phyloP scores from a whole-genome alignment of 1,140 invertebrate species.

The Pseudomyrmex pallidus region DNA sequence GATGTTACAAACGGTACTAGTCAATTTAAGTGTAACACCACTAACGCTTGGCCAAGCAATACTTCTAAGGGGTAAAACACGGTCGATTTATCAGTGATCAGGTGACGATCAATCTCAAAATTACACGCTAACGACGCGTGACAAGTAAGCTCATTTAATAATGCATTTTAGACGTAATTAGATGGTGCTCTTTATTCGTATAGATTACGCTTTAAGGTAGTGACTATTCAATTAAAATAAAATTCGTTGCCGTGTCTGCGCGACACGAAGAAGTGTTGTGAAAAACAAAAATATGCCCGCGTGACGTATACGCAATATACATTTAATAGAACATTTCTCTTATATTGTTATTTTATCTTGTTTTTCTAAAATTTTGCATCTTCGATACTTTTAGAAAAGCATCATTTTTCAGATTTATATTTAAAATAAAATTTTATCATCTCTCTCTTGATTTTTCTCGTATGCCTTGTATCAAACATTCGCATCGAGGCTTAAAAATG shows the following conservation, averaged over 20 bases:
- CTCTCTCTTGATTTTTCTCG: neutral
- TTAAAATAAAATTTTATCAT: neutral
- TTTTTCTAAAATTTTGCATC: too few species aligned
- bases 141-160: conserved; percentile 73
- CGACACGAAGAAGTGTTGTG: conserved; percentile 62
- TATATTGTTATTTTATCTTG: neutral
- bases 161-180: conserved; percentile 77
- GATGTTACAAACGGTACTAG: conserved; percentile 72
- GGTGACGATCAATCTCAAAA: conserved; percentile 54
- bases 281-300: conserved; percentile 24
- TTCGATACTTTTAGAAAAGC: too few species aligned
- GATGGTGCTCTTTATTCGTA: conserved; percentile 80
- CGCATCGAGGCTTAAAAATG: neutral
- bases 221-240: conserved; percentile 57
- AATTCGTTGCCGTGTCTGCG: conserved; percentile 61
- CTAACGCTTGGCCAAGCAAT: conserved; percentile 78
- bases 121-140: conserved; percentile 48
- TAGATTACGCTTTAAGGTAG: conserved; percentile 78
- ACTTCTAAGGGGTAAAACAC: conserved; percentile 69
- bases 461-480: neutral
- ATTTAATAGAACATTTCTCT: neutral
- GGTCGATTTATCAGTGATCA: neutral
- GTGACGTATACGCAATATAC: neutral
- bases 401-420: neutral
- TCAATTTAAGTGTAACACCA: conserved; percentile 80